Evolutionary conservation across 1,140 invertebrate species (phyloP).

Genomic region (Drosophila pallidifrons): DNA sequence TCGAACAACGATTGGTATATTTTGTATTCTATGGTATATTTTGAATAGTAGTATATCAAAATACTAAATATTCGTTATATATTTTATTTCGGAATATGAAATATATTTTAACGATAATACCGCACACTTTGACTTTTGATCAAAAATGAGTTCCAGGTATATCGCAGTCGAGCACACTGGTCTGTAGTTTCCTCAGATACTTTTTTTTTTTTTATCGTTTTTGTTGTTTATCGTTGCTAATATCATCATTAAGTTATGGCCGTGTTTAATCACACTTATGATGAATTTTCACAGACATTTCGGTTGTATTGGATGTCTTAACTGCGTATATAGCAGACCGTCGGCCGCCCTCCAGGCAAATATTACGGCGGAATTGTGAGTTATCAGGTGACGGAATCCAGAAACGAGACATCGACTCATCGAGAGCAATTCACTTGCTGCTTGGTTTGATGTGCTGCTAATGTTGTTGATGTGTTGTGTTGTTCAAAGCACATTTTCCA

Average conservation of each 20-base stretch:
- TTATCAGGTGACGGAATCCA: slow-evolving; percentile 36
- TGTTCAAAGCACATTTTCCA: slow-evolving; percentile 27
- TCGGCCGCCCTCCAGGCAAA: slow-evolving; percentile 7
- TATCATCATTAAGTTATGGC: slow-evolving; percentile 28
- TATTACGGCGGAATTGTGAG: slow-evolving; percentile 20
- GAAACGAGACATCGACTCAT: slow-evolving; percentile 16
- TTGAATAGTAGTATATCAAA: no score
- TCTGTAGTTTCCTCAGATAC: neutral
- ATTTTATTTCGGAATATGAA: no score
- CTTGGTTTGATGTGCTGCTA: neutral
- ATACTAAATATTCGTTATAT: no score
- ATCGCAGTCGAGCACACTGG: neutral
- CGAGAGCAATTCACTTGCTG: slow-evolving; percentile 19
- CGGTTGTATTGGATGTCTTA: slow-evolving; percentile 22
- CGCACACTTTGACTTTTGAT: no score
- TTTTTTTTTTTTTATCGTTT: neutral
- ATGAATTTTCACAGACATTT: slow-evolving; percentile 28
- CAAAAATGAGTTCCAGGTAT: neutral
- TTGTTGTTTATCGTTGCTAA: slow-evolving; percentile 7
- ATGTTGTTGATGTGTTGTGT: slow-evolving; percentile 9
- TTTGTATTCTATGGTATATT: no score
- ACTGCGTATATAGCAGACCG: slow-evolving; percentile 39
- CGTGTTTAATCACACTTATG: slow-evolving; percentile 35
- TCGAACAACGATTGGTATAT: no score
- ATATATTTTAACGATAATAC: no score